phyloP scores from a whole-genome alignment of 2,797 vertebrate genomes.

The Coregonus ussuriensis region DNA sequence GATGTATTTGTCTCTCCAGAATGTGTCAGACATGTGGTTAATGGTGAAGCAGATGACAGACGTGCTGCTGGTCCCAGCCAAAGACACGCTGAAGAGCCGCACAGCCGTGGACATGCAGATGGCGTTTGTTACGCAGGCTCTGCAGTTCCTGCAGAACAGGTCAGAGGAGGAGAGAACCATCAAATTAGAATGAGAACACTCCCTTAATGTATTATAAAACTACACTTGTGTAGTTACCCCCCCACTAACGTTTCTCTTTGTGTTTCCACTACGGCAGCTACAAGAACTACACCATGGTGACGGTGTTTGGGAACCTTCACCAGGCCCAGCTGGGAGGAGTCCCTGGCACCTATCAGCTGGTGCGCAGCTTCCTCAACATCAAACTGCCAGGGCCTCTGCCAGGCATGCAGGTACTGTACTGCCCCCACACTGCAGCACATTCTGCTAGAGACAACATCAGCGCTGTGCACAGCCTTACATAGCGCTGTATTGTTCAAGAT shows the following conservation, averaged over 20 bases:
- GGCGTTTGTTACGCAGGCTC: slow-evolving; percentile 88
- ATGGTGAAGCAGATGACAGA: slow-evolving; percentile 99
- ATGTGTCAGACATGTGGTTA: slow-evolving; percentile 84
- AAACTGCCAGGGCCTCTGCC: slow-evolving; percentile 89
- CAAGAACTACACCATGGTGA: slow-evolving; percentile 94
- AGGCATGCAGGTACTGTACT: slow-evolving; percentile 89
- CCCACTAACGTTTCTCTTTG: not conserved
- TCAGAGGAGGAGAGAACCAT: not conserved
- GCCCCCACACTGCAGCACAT: not conserved
- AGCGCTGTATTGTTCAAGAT: too few species aligned
- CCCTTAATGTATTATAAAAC: not conserved
- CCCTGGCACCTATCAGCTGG: slow-evolving; percentile 93
- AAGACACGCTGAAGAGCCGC: slow-evolving; percentile 87
- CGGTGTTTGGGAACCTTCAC: slow-evolving; percentile 95
- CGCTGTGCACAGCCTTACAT: not conserved
- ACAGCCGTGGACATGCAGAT: slow-evolving; percentile 90
- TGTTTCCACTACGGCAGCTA: slow-evolving; percentile 76
- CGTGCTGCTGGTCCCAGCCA: slow-evolving; percentile 86
- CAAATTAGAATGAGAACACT: not conserved
- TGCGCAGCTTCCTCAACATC: slow-evolving; percentile 96
- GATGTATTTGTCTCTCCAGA: too few species aligned
- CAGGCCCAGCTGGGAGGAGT: slow-evolving; percentile 96
- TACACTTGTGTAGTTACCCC: not conserved
- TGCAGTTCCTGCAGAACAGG: slow-evolving; percentile 82
- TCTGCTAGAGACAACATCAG: not conserved